These are phyloP conservation scores for Momotus momota DNA, from an alignment of 2,797 vertebrate species.

Conservation along the genomic window DNA sequence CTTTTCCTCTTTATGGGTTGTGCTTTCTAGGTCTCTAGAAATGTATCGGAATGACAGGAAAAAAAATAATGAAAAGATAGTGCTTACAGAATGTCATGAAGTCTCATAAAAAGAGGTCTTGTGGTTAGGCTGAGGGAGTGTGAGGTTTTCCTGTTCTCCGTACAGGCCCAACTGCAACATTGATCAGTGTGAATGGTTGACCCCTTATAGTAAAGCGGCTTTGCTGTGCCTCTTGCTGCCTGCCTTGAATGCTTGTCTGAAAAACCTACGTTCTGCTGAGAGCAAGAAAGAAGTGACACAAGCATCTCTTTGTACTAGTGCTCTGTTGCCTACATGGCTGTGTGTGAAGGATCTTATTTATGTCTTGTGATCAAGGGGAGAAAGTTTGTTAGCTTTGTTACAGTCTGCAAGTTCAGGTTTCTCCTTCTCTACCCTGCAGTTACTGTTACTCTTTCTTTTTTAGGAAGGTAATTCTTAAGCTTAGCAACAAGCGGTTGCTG, in stretches of 20 bases:
- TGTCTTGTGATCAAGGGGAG: background rate
- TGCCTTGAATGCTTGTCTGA: background rate
- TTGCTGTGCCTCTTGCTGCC: background rate
- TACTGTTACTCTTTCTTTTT: background rate
- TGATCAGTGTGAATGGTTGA: background rate
- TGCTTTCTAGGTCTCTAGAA: background rate
- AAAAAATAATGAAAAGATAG: background rate
- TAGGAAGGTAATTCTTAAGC: background rate
- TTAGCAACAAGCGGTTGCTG: background rate
- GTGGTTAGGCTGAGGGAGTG: background rate
- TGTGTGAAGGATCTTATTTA: background rate
- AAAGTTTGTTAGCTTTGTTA: constrained; percentile 3
- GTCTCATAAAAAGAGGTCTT: background rate
- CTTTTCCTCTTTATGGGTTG: background rate
- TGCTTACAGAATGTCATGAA: background rate
- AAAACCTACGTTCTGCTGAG: background rate
- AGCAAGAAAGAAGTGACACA: background rate
- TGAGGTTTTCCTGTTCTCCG: background rate
- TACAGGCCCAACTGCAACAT: background rate
- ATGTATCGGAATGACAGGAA: background rate
- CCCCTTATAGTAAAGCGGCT: background rate
- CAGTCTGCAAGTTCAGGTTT: background rate
- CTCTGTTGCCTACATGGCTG: background rate
- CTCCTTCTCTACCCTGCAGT: background rate
- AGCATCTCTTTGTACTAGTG: background rate